Conservation (phyloP, 1,140 invertebrate genomes). For the Hycleus phaleratus region DNA sequence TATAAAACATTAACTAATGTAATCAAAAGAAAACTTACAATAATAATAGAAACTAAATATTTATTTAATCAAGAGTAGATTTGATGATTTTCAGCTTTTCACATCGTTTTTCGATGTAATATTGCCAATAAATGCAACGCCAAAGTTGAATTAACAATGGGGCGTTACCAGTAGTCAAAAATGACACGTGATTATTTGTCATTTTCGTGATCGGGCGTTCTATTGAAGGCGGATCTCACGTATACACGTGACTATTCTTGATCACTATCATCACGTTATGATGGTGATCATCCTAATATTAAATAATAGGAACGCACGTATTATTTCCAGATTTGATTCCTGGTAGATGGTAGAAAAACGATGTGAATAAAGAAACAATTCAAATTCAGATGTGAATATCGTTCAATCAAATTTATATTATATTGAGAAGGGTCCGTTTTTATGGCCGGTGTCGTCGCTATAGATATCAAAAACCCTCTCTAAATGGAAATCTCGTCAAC, state of each 20-base stretch:
- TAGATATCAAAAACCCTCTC: too few relatives aligned
- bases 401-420: too few relatives aligned
- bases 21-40: neutral
- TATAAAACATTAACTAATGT: too few relatives aligned
- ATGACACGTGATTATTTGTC: slow-evolving; percentile 31
- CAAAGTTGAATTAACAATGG: slow-evolving; percentile 5
- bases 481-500: too few relatives aligned
- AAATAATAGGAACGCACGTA: slow-evolving; percentile 8
- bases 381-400: too few relatives aligned
- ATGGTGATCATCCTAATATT: slow-evolving; percentile 15
- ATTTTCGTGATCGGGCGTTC: slow-evolving; percentile 25
- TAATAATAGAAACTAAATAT: neutral
- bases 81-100: neutral
- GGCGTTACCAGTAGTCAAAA: neutral
- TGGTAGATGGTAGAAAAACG: too few relatives aligned
- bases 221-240: slow-evolving; percentile 11
- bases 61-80: neutral
- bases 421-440: too few relatives aligned
- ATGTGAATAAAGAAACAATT: too few relatives aligned
- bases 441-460: too few relatives aligned
- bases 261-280: slow-evolving; percentile 5
- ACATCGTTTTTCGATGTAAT: too few relatives aligned
- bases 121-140: neutral
- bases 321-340: neutral
- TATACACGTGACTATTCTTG: slow-evolving; percentile 1